Evolutionary conservation across 2,113 vertebrate genomes (phyloP).

Genomic region (Istiophorus platypterus): DNA sequence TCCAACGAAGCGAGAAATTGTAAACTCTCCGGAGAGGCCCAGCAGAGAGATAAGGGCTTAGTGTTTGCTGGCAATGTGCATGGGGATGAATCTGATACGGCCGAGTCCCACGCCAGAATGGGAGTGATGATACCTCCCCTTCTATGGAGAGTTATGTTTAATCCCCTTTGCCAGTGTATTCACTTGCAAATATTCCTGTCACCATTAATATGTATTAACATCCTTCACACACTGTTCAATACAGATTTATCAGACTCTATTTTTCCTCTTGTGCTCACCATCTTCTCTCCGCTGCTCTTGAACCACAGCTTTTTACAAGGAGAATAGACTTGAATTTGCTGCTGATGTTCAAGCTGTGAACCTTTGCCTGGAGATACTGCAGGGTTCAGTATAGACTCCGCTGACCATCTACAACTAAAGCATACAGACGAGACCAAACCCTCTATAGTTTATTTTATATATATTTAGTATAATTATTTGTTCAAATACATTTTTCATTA

Average conservation of each 20-base stretch:
- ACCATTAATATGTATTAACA: conserved; percentile 96
- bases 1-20: conserved; percentile 99
- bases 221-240: conserved; percentile 85
- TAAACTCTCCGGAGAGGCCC: conserved; percentile 97
- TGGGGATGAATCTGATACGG: conserved; percentile 95
- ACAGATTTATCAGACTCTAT: conserved; percentile 81
- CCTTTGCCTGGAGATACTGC: conserved; percentile 39
- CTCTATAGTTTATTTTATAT: not conserved
- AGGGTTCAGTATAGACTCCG: conserved; percentile 13
- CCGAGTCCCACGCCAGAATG: conserved; percentile 93
- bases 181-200: conserved; percentile 90
- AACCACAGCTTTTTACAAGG: conserved; percentile 58
- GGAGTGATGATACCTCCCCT: conserved; percentile 92
- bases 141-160: conserved; percentile 96
- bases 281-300: conserved; percentile 67
- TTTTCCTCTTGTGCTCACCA: conserved; percentile 73
- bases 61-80: conserved; percentile 95
- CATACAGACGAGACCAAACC: not conserved
- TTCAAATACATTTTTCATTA: conserved; percentile 7
- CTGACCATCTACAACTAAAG: not conserved
- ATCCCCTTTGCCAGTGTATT: conserved; percentile 93
- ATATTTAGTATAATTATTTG: no score
- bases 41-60: conserved; percentile 98
- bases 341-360: conserved; percentile 61
- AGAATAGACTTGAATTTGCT: conserved; percentile 61